These are phyloP conservation scores for Chironomus riparius DNA, from an alignment of 2,888 invertebrate species.

Conservation along the genomic window DNA sequence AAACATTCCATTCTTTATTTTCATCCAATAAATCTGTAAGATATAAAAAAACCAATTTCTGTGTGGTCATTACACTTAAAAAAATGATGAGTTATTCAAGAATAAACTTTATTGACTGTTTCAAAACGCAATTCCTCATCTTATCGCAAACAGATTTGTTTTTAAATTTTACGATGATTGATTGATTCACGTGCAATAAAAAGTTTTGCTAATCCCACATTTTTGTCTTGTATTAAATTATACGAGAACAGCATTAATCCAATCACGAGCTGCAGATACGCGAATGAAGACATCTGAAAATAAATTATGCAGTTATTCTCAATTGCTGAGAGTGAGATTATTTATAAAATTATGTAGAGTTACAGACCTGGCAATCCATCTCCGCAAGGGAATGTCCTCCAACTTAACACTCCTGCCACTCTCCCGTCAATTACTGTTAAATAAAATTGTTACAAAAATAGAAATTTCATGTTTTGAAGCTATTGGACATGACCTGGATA, in stretches of 20 bases:
- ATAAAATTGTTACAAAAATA: not conserved
- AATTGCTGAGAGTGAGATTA: no score
- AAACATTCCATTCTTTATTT: not conserved
- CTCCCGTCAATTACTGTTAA: not conserved
- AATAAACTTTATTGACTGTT: no score
- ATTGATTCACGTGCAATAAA: no score
- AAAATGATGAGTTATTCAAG: no score
- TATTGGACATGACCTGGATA: no score
- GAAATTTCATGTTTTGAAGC: not conserved
- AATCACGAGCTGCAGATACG: not conserved
- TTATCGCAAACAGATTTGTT: no score
- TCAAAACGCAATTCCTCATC: no score
- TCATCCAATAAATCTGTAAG: not conserved
- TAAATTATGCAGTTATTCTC: not conserved
- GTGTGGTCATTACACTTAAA: no score
- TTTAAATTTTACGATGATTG: no score
- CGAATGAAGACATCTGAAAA: constrained; percentile 2
- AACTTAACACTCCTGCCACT: not conserved
- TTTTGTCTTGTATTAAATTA: not conserved
- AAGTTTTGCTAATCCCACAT: no score
- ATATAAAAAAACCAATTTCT: not conserved
- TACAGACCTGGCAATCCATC: not conserved
- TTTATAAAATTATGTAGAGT: not conserved
- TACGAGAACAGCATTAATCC: not conserved
- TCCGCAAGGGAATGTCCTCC: constrained; percentile 1